phyloP scores from a whole-genome alignment of 2,113 vertebrate genomes.

The Isichthys henryi region DNA sequence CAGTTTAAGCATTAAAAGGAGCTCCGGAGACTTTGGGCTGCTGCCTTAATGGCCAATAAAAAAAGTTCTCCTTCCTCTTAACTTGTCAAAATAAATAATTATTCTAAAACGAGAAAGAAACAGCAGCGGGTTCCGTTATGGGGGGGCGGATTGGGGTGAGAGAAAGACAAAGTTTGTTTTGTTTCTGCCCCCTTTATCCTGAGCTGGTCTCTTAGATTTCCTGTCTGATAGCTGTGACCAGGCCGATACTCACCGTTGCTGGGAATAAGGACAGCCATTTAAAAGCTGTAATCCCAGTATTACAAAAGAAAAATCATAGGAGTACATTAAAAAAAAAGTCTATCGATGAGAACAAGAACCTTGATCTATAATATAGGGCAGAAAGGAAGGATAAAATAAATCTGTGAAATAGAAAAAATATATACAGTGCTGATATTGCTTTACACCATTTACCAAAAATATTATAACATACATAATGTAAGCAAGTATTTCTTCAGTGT shows the following conservation, averaged over 20 bases:
- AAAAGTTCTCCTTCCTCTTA: neutral
- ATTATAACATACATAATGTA: neutral
- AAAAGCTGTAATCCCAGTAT: neutral
- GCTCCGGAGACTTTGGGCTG: neutral
- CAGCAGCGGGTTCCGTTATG: neutral
- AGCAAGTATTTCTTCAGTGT: neutral
- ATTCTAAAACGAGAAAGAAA: neutral
- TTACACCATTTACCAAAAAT: neutral
- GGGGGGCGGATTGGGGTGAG: neutral
- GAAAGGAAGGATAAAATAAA: neutral
- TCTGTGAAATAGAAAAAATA: neutral
- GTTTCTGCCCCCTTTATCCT: neutral
- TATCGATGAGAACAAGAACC: neutral
- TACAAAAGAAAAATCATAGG: neutral
- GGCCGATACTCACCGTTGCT: neutral
- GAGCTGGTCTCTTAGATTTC: neutral
- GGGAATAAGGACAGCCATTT: neutral
- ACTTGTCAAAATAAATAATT: neutral
- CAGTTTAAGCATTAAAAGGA: neutral
- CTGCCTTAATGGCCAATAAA: neutral
- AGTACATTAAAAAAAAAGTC: neutral
- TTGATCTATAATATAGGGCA: neutral
- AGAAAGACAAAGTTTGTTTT: neutral
- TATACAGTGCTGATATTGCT: neutral
- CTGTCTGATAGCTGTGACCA: neutral